These are phyloP conservation scores for Cantharis nigra DNA, from an alignment of 2,888 invertebrate species.

Conservation along the genomic window DNA sequence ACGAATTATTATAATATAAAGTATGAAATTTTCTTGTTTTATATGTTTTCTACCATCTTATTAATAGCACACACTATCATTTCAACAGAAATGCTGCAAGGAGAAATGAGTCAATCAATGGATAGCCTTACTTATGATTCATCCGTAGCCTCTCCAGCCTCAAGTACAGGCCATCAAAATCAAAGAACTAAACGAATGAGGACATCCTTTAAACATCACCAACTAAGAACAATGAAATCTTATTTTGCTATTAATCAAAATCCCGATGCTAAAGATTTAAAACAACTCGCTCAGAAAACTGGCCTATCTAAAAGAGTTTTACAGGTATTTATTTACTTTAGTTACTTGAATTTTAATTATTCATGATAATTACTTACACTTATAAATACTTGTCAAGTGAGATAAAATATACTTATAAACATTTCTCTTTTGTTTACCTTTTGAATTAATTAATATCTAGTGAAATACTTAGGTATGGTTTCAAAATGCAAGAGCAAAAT, in stretches of 20 bases:
- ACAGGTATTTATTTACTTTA: constrained; percentile 69
- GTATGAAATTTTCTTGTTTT: neutral
- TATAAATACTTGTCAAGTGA: neutral
- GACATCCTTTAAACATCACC: constrained; percentile 99
- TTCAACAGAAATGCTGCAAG: constrained; percentile 73
- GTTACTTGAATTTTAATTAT: neutral
- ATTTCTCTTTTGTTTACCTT: neutral
- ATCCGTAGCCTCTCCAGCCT: constrained; percentile 72
- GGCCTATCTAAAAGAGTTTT: constrained; percentile 96
- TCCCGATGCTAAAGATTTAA: constrained; percentile 98
- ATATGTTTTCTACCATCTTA: neutral
- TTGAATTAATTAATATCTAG: neutral
- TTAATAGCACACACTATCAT: constrained; percentile 18
- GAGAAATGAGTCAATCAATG: constrained; percentile 76
- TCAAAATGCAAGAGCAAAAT: constrained; percentile 98
- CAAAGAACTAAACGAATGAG: constrained; percentile 93
- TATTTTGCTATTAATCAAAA: constrained; percentile 99
- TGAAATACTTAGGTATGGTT: constrained; percentile 88
- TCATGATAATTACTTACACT: neutral
- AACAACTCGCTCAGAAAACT: constrained; percentile 97
- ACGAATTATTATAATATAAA: neutral
- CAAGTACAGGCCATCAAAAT: constrained; percentile 60
- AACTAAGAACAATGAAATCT: constrained; percentile 97
- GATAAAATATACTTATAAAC: neutral
- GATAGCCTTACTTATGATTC: constrained; percentile 77